phyloP scores from a whole-genome alignment of 1,140 invertebrate genomes.

The Drosophila arizonae region DNA sequence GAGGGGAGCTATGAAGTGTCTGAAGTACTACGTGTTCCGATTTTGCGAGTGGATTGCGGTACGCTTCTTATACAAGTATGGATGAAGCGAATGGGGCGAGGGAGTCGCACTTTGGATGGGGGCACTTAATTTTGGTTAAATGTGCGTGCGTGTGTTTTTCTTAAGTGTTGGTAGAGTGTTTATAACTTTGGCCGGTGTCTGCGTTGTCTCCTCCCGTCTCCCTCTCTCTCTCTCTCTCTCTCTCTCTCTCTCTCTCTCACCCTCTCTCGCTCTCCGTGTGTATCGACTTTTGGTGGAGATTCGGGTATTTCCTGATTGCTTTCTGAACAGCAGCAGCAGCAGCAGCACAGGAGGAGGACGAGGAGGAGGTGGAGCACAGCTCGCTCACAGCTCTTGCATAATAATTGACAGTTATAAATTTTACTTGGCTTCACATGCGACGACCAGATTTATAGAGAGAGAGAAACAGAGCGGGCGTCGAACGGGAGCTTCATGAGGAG shows the following conservation, averaged over 20 bases:
- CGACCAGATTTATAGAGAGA: background rate
- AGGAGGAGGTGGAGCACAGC: constrained; percentile 13
- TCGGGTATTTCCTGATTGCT: constrained; percentile 76
- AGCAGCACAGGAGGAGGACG: background rate
- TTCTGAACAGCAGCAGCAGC: constrained; percentile 4
- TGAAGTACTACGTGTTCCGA: constrained; percentile 60
- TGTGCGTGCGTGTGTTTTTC: constrained; percentile 9
- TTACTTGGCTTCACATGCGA: constrained; percentile 56
- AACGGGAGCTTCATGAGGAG: too few relatives aligned
- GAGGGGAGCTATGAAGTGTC: too few relatives aligned
- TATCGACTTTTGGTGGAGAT: constrained; percentile 22
- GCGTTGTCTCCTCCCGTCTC: background rate
- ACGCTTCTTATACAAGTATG: constrained; percentile 13
- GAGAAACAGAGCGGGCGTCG: background rate
- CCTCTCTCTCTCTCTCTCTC: background rate
- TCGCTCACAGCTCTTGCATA: constrained; percentile 80
- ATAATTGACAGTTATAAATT: constrained; percentile 82
- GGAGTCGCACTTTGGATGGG: background rate
- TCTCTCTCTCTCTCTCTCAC: background rate
- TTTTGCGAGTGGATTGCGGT: constrained; percentile 52
- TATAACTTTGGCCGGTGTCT: constrained; percentile 31
- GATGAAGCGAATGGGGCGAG: background rate
- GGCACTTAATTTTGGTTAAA: constrained; percentile 28
- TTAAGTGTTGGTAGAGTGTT: constrained; percentile 34
- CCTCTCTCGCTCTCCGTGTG: background rate